Conservation (phyloP, 2,888 invertebrate genomes). For the Cylindroiulus punctatus region DNA sequence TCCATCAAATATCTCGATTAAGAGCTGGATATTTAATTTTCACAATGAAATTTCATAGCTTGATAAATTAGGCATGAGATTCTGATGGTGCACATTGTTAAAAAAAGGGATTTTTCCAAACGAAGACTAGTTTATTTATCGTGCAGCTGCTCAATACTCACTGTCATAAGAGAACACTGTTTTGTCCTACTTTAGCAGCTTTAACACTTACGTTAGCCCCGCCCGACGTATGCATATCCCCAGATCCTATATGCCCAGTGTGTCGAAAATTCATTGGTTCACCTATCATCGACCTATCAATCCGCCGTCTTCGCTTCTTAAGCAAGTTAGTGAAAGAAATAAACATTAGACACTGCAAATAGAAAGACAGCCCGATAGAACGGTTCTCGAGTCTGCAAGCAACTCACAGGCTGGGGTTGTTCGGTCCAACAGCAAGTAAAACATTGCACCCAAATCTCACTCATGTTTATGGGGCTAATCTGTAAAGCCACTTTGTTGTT, state of each 20-base stretch:
- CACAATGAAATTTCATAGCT: too few relatives aligned
- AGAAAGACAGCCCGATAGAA: background rate
- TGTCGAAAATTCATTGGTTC: conserved; percentile 95
- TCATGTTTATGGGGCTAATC: conserved; percentile 52
- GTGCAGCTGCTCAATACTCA: too few relatives aligned
- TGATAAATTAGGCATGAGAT: too few relatives aligned
- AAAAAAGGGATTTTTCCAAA: too few relatives aligned
- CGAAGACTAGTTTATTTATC: too few relatives aligned
- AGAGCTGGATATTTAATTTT: too few relatives aligned
- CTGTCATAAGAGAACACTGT: background rate
- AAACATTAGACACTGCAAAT: background rate
- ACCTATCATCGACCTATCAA: conserved; percentile 90
- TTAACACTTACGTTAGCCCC: conserved; percentile 2
- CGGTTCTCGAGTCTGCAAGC: background rate
- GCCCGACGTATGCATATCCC: conserved; percentile 82
- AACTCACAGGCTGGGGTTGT: conserved; percentile 71
- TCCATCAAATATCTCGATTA: too few relatives aligned
- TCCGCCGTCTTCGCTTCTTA: conserved; percentile 65
- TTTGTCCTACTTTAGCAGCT: background rate
- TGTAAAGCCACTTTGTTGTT: conserved; percentile 44
- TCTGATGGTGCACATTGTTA: too few relatives aligned
- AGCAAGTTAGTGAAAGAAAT: conserved; percentile 31
- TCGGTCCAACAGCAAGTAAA: conserved; percentile 90
- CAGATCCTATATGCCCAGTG: conserved; percentile 90
- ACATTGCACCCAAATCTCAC: conserved; percentile 89